A percentile compares a stretch with the other conserved stretches of the same genome.
These are phyloP conservation scores for Zaprionus obscuricornis DNA, from an alignment of 2,888 invertebrate genomes.

Conservation along the genomic window DNA sequence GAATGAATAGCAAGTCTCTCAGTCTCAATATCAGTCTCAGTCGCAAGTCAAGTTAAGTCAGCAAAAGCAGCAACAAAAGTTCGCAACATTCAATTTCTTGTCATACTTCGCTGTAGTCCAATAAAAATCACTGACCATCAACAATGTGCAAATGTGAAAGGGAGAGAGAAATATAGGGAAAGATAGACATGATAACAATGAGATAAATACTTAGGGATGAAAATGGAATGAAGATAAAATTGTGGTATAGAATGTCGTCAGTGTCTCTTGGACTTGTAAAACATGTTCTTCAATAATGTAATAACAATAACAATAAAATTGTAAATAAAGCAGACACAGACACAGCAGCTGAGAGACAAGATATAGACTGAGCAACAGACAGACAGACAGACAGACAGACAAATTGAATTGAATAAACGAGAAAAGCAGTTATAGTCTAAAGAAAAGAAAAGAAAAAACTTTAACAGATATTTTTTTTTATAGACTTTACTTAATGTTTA, in stretches of 20 bases:
- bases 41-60: too few species aligned
- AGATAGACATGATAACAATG: constrained; percentile 45
- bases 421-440: too few species aligned
- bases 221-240: too few species aligned
- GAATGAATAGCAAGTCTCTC: constrained; percentile 21
- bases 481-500: too few species aligned
- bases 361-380: neutral
- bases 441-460: too few species aligned
- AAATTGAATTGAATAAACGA: neutral
- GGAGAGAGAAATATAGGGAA: neutral
- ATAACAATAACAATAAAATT: constrained; percentile 67
- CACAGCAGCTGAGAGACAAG: neutral
- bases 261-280: constrained; percentile 16
- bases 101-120: constrained; percentile 41
- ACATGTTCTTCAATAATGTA: constrained; percentile 68
- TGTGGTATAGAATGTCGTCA: constrained; percentile 10
- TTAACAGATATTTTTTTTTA: too few species aligned
- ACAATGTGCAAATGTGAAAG: too few species aligned
- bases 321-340: constrained; percentile 31
- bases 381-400: constrained; percentile 31
- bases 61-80: constrained; percentile 13
- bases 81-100: constrained; percentile 29
- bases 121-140: constrained; percentile 78
- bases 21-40: too few species aligned
- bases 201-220: neutral